Base-by-base conservation (phyloP, 2,888 invertebrate genomes). In the Drosophila maculinotata region DNA sequence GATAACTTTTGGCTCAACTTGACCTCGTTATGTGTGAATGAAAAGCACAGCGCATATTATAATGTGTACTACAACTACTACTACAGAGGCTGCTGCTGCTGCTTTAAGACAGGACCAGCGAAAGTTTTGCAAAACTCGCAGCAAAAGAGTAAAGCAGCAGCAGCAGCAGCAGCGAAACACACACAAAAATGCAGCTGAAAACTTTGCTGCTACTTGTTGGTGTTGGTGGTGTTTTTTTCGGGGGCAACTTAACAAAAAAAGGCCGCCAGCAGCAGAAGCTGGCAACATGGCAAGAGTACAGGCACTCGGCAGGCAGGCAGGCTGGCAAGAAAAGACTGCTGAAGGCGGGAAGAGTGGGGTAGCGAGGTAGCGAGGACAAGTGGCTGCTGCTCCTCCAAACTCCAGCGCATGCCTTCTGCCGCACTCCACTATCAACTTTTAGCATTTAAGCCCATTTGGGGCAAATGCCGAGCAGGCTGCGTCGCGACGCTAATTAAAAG, bases 401-500 rank as follows among this genome's bases (percentile, higher is more conserved):
- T 69, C 25, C 44, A 20, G 31, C 8, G 25, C 26, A 25, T 39
- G 12, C 33, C 9, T 9, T 15, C 15, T n/a, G 17, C 44, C 8
- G 1, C 28, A 5, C 9, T 12, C 7, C 14, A 36, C n/a, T n/a
- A 3, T 15, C 26, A 6, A 58, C 41, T 33, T 25, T 68, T 68
- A 25, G 31, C 73, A 75, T 71, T 81, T 81, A 80, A 81, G 83
- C 79, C 81, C 83, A 79, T 81, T 81, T 81, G 77, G 75, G 79
- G 66, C 80, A 76, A 76, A 79, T 69, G 76, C 60, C 68, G 66
- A 59, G 67, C 59, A 63, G 64, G 38, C 63, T 49, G 64, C 58
- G 77, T 69, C 79, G 79, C 79, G 79, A 69, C 76, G 84, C 82
- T 82, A 82, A 82, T 82, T 82, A 82, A 82, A 81, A 84, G 84